Percentiles rank a stretch among this genome's conserved stretches.
Evolutionary conservation across 2,113 vertebrate species (phyloP).

Genomic region (Noctilio leporinus): DNA sequence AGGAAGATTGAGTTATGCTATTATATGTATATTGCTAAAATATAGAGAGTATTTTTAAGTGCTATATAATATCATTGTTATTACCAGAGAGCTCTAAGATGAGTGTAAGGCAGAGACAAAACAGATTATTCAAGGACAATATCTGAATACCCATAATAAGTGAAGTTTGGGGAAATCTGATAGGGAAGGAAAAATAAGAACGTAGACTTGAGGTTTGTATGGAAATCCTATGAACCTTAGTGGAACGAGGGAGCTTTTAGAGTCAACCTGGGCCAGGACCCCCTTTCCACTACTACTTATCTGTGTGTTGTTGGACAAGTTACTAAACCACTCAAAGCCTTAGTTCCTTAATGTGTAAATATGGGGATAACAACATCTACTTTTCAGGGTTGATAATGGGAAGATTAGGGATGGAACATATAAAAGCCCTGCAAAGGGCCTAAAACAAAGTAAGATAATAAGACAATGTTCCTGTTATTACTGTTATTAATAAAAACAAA

Average conservation of each 20-base stretch:
- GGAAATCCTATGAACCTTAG: not conserved
- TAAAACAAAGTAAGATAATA: constrained; percentile 2
- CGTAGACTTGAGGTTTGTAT: not conserved
- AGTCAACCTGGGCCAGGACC: not conserved
- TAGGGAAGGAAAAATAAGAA: not conserved
- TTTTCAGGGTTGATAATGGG: not conserved
- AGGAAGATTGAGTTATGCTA: not conserved
- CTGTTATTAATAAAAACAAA: not conserved
- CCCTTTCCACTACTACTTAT: not conserved
- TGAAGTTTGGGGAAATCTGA: not conserved
- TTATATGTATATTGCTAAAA: not conserved
- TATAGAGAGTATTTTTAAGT: not conserved
- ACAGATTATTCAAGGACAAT: constrained; percentile 15
- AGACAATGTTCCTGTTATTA: not conserved
- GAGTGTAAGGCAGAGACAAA: not conserved
- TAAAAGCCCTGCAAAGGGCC: not conserved
- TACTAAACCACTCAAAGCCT: not conserved
- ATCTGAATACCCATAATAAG: not conserved
- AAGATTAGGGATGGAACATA: not conserved
- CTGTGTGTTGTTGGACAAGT: not conserved
- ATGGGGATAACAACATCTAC: not conserved
- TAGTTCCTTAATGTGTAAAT: not conserved
- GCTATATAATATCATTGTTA: not conserved
- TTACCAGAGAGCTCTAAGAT: not conserved
- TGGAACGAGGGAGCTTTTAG: not conserved